Percentiles rank a stretch among this genome's conserved stretches.
phyloP scores from a whole-genome alignment of 2,113 vertebrate genomes.

The Nerophis ophidion region DNA sequence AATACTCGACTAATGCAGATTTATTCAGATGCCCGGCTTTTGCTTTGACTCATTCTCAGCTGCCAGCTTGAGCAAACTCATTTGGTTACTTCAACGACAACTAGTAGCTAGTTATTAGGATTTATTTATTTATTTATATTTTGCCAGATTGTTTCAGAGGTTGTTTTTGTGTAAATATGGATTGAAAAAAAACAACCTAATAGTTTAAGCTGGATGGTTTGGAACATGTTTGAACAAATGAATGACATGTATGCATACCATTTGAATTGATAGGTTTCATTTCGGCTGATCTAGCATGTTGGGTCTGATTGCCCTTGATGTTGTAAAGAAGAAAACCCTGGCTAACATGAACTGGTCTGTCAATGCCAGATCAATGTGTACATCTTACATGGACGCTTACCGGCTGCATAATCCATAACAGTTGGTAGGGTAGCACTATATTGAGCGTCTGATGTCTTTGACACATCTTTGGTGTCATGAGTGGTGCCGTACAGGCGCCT shows the following conservation, averaged over 20 bases:
- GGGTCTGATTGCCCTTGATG: constrained; percentile 63
- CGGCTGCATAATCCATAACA: constrained; percentile 55
- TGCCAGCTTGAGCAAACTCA: constrained; percentile 18
- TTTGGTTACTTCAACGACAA: constrained; percentile 1
- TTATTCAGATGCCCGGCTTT: constrained; percentile 35
- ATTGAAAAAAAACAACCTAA: constrained; percentile 35
- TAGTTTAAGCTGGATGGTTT: constrained; percentile 40
- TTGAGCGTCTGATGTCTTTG: constrained; percentile 65
- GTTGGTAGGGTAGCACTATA: constrained; percentile 46
- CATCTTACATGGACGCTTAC: constrained; percentile 51
- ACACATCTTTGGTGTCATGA: constrained; percentile 70
- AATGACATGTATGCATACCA: constrained; percentile 6
- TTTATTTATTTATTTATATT: not conserved
- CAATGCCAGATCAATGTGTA: constrained; percentile 65
- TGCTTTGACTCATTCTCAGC: constrained; percentile 22
- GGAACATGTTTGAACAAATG: too few species aligned
- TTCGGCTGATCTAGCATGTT: constrained; percentile 42
- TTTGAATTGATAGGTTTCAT: constrained; percentile 57
- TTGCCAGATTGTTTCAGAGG: not conserved
- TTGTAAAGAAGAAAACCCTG: constrained; percentile 44
- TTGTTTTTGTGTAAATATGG: not conserved
- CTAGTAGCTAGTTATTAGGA: not conserved
- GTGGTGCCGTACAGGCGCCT: constrained; percentile 64
- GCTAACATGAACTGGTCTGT: constrained; percentile 61
- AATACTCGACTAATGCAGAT: constrained; percentile 54